Base-by-base conservation (phyloP, 1,140 invertebrate species). In the Acromyrmex echinatior region DNA sequence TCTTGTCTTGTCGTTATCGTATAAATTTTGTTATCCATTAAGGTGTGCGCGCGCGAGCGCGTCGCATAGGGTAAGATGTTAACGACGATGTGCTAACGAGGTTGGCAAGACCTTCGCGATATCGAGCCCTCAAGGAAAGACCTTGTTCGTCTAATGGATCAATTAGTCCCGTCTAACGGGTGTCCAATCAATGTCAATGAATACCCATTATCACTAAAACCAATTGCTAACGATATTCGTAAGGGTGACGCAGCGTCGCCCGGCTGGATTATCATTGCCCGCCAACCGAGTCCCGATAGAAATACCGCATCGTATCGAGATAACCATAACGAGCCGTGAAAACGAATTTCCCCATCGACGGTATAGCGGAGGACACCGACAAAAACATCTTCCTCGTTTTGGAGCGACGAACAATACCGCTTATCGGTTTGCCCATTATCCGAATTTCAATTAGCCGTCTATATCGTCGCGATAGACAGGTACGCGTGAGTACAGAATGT, bases 401-500 rank as follows among this genome's bases (percentile, higher is more conserved):
- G 65, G 49, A 63, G 87, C 89, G 66, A 91, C 45, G 45, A 62
- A 71, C 16, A 35, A 28, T 71, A 18, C 25, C 74, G 78, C 65
- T 88, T 85, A 90, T 91, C 78, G 89, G 74, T 80, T 91, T 58
- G 78, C 66, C 78, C 89, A 91, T 91, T 91, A 90, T 90, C 74
- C 79, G 79, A 91, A 91, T 88, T 91, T 90, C 89, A 91, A 91
- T 91, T 91, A 91, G 62, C 68, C 68, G 12, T 28, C 51, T 60
- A 45, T 56, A 14, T 14, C 14, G 12, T 28, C 18, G 35, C 58
- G 76, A 84, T 78, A 18, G 70, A 81, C 58, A 86, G 14, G 16
- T 58, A 49, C 21, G 25, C 39, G 25, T 39, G 25, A 10, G 31
- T 35, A 35, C 35, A 70, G 56, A 74, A 74, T n/a, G 56, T 60